Evolutionary conservation across 2,113 vertebrate genomes (phyloP), one percentile per base, ranked within the genome.

Genomic region (Petaurus breviceps): DNA sequence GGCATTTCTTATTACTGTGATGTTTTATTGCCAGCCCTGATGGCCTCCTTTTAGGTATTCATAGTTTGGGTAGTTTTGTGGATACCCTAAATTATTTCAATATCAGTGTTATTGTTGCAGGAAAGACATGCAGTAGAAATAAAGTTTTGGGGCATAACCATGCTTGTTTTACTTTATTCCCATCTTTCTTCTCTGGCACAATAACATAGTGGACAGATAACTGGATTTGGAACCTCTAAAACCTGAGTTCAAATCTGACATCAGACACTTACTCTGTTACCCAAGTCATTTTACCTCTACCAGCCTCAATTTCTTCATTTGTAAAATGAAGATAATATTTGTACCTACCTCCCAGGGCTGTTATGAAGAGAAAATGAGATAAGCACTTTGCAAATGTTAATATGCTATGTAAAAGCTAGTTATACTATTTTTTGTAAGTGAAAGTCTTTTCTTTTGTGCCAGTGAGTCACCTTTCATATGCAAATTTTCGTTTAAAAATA

Each of bases 401-500:
- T 84, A 23, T 43, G 19, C 19, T 43, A 84, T 84, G 2, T 43
- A 84, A 68, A 68, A 68, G 28, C 11, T 22, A 84, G 68, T 84
- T 84, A 43, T 84, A 57, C 92, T 93, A 55, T 52, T 93, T 90
- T 90, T 37, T 96, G 8, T 57, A 92, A 93, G 2, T 54, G 0
- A 19, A 53, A 77, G 93, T 92, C 31, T 84, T 22, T 89, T 92
- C 26, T 94, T 94, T 94, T 96, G 22, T 91, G 26, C 24, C 93
- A 57, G 8, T 47, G 37, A 37, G 49, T 94, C 93, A 94, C 92
- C 24, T 92, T 31, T 93, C 89, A 96, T 84, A 24, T 93, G 92
- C 37, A 89, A 12, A 90, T 94, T 68, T 93, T 92, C 28, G 95
- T 57, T 43, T 26, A 51, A 96, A 96, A 96, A 57, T n/a, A 95